Base-by-base conservation (phyloP, 1,140 invertebrate genomes). In the Nilaparvata lugens region DNA sequence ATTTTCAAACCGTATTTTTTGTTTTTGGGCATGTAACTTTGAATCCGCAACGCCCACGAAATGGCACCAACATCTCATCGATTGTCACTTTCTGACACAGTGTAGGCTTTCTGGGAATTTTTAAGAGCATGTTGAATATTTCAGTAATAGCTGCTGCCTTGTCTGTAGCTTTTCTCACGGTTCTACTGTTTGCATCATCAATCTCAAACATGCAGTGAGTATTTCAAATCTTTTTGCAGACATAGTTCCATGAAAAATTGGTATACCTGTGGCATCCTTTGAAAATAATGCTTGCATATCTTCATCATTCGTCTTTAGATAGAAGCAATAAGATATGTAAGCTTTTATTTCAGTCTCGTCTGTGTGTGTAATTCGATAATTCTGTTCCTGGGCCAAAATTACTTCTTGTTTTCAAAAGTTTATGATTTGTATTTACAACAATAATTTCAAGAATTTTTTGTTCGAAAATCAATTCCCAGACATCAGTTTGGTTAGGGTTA, bases 21-120 rank as follows among this genome's bases (percentile, higher is more conserved):
- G 69, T 79, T 78, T 42, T 68, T 69, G 5, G 73, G 72, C 25
- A 79, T 75, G 64, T 76, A 52, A 73, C 66, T 51, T 69, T 64
- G 60, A 77, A 78, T 24, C 21, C 19, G 56, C 72, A 75, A 23
- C 68, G 62, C 19, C 74, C 75, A 45, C 68, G 52, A 63, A 74
- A 76, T 35, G 62, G 55, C 16, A 71, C 56, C 14, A 77, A 60
- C 65, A 72, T 74, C 68, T 77, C 74, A 66, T 77, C 74, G 28
- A 76, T 67, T 45, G 67, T 68, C 21, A 67, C 63, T 52, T 51
- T 54, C 60, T 14, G 66, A 63, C 2, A 66, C 53, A 52, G 63
- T 58, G 61, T 72, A 74, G 51, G 57, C 60, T 52, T 64, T 52
- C 64, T 70, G 65, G 64, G 66, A 72, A 65, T 75, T 73, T 18